Evolutionary conservation across 2,113 vertebrate species (phyloP).

Genomic region (Bagarius yarrelli): DNA sequence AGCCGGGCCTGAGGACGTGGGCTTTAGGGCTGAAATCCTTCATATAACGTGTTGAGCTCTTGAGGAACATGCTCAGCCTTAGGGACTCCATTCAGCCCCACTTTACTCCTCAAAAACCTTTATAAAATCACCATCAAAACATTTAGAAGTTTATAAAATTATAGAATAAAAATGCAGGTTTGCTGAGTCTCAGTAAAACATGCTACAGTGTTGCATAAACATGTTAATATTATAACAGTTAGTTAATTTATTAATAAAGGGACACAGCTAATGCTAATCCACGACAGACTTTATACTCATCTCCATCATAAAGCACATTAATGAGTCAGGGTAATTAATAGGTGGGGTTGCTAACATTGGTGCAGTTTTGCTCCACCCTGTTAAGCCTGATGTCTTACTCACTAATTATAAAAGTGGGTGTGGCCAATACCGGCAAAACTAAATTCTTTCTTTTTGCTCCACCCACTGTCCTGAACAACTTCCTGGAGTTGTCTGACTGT

Average conservation of each 20-base stretch:
- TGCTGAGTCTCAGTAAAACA: background rate
- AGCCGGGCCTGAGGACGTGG: background rate
- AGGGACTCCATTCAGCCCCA: background rate
- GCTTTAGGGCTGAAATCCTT: slow-evolving; percentile 21
- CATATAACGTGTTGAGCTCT: slow-evolving; percentile 12
- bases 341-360: background rate
- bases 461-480: background rate
- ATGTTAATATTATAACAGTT: background rate
- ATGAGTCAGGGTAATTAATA: background rate
- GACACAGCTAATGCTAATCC: background rate
- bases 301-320: background rate
- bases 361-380: background rate
- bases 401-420: background rate
- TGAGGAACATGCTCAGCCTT: background rate
- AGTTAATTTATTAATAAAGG: background rate
- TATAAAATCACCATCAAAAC: too few species aligned
- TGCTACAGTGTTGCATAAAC: background rate
- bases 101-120: background rate
- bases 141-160: background rate
- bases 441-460: background rate
- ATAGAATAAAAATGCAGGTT: background rate
- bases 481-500: background rate
- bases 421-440: background rate
- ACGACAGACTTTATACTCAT: background rate
- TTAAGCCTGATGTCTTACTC: background rate